Conservation (phyloP, 2,797 vertebrate genomes). For the Gila robusta region DNA sequence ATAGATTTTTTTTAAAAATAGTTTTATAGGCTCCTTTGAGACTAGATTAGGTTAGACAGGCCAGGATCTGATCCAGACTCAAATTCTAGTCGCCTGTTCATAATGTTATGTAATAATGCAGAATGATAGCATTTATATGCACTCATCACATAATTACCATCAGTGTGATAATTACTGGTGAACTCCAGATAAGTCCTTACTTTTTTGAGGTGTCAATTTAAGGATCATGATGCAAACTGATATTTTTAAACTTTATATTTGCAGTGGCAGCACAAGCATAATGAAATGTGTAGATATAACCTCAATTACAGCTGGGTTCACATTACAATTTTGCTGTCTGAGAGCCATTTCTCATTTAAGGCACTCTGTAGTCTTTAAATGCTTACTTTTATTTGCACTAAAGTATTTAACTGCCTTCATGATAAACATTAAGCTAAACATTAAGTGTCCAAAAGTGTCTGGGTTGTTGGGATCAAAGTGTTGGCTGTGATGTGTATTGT, state of each 20-base stretch:
- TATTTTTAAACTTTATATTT: neutral
- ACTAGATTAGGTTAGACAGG: neutral
- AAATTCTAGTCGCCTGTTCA: neutral
- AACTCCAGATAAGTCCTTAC: neutral
- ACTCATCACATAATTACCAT: conserved; percentile 1
- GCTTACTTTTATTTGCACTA: neutral
- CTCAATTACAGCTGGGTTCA: neutral
- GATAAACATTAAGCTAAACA: neutral
- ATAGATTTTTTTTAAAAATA: no score
- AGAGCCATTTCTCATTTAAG: no score
- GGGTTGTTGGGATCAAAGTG: neutral
- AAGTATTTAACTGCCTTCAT: neutral
- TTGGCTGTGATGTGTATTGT: neutral
- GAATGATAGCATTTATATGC: neutral
- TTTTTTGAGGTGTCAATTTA: neutral
- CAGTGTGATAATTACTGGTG: neutral
- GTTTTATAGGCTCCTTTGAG: neutral
- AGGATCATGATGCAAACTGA: conserved; percentile 6
- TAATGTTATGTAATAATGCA: neutral
- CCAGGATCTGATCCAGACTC: neutral
- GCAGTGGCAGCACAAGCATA: neutral
- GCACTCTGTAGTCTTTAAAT: neutral
- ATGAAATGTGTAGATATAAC: conserved; percentile 6
- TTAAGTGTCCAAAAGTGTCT: neutral
- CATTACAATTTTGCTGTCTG: neutral